These are phyloP conservation scores for Argentina silus DNA, from an alignment of 2,797 vertebrate genomes.

Conservation along the genomic window DNA sequence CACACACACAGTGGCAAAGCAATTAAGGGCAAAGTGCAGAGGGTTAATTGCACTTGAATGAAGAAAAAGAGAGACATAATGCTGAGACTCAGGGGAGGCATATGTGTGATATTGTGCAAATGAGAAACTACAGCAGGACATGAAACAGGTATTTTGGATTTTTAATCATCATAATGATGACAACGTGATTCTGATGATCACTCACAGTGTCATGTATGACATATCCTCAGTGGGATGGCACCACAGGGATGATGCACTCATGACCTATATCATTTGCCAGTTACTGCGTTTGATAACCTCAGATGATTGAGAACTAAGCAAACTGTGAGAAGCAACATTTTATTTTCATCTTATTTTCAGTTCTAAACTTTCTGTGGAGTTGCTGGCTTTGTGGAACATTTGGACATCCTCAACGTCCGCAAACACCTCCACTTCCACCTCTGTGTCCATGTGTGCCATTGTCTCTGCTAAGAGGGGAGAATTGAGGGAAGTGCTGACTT, in stretches of 20 bases:
- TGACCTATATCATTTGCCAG: too few relatives aligned
- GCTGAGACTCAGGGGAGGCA: not conserved
- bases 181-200: not conserved
- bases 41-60: constrained; percentile 1
- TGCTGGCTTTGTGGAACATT: not conserved
- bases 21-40: not conserved
- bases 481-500: constrained; percentile 67
- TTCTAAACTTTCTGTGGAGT: not conserved
- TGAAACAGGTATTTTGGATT: not conserved
- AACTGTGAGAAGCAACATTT: too few relatives aligned
- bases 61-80: too few relatives aligned
- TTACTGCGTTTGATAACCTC: too few relatives aligned
- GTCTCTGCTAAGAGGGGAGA: constrained; percentile 69
- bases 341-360: not conserved
- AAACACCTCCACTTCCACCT: constrained; percentile 16
- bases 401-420: constrained; percentile 20
- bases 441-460: constrained; percentile 45
- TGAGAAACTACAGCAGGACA: not conserved
- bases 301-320: too few relatives aligned
- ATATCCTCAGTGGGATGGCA: not conserved
- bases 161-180: not conserved
- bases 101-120: constrained; percentile 30
- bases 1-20: not conserved
- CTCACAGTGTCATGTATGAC: not conserved
- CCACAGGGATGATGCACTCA: too few relatives aligned